Evolutionary conservation across 2,113 vertebrate genomes (phyloP), one percentile per base, ranked within the genome.

Genomic region (Glaucidium brasilianum): DNA sequence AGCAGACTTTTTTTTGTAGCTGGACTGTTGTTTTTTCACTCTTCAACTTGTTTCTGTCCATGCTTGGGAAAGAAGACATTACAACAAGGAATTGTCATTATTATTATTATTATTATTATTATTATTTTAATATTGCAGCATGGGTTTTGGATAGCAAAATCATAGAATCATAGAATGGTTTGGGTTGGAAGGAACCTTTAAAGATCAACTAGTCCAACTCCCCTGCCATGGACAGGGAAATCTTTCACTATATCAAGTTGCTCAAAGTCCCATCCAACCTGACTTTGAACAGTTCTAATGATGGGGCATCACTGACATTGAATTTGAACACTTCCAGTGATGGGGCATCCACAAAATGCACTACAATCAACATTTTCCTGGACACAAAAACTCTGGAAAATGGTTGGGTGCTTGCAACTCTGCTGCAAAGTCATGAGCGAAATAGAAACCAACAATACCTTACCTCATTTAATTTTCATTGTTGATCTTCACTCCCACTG

Each of bases 261-360:
- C 12, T 78, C 14, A 69, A 82, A 89, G 23, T 8, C 10, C 5
- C 1, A 3, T 58, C 30, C 47, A 50, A 12, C 12, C 14, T 25
- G 4, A 34, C 3, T 18, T 55, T 49, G 50, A 69, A 55, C 41
- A 29, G 11, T 74, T 69, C 19, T n/a, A 37, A 45, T 29, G 16
- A 10, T 53, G 6, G n/a, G 1, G 1, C 37, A 58, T 27, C 45
- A 52, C 6, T 62, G 35, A 47, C 5, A 10, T 0, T 29, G 26
- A 32, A 6, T 79, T 66, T 39, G n/a, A 62, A 15, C 2, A 32
- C 20, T 73, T 77, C 8, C 17, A 41, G 29, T 17, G 39, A 25
- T 49, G 12, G 5, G 6, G 1, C 19, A 81, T 29, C 14, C 34
- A 47, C 32, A 77, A 66, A 68, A 84, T 62, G 20, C 7, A 62